A percentile compares a stretch with the other conserved stretches of the same genome.
These are phyloP conservation scores for Varanus salvator DNA, from an alignment of 2,113 vertebrate genomes.

Conservation along the genomic window DNA sequence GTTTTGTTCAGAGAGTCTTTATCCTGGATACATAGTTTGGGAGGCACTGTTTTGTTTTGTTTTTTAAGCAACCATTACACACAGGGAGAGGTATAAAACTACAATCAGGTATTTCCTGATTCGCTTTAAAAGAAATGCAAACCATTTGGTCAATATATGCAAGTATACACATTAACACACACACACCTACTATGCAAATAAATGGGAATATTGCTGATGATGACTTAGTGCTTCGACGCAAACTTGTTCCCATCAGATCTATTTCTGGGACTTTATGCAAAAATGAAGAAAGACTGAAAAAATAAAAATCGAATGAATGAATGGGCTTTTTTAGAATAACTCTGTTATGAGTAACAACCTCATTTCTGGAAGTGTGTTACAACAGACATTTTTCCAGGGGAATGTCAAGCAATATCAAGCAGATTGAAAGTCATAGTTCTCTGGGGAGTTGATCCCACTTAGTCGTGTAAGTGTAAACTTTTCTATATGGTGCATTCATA, in stretches of 20 bases:
- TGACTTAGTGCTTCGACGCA: constrained; percentile 25
- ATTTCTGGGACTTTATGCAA: constrained; percentile 42
- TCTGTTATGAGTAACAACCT: neutral
- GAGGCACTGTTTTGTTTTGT: neutral
- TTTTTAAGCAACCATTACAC: neutral
- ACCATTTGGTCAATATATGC: constrained; percentile 4
- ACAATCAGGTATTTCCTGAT: neutral
- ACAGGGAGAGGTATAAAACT: neutral
- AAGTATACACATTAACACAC: constrained; percentile 20
- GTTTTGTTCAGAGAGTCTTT: neutral
- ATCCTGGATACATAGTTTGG: neutral
- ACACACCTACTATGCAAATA: constrained; percentile 37
- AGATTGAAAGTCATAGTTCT: neutral
- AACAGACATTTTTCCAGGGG: neutral
- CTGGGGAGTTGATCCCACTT: neutral
- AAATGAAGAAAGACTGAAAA: neutral
- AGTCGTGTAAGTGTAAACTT: neutral
- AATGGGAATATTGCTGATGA: neutral
- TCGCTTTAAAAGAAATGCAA: neutral
- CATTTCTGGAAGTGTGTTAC: neutral
- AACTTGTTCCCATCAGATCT: constrained; percentile 50
- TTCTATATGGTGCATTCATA: neutral
- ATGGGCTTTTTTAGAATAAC: constrained; percentile 24
- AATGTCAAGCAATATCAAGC: neutral
- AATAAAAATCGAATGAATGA: neutral